Percentiles rank a stretch among this genome's conserved stretches.
Conservation (phyloP, 2,888 invertebrate genomes). For the Caenorhabditis sinica region DNA sequence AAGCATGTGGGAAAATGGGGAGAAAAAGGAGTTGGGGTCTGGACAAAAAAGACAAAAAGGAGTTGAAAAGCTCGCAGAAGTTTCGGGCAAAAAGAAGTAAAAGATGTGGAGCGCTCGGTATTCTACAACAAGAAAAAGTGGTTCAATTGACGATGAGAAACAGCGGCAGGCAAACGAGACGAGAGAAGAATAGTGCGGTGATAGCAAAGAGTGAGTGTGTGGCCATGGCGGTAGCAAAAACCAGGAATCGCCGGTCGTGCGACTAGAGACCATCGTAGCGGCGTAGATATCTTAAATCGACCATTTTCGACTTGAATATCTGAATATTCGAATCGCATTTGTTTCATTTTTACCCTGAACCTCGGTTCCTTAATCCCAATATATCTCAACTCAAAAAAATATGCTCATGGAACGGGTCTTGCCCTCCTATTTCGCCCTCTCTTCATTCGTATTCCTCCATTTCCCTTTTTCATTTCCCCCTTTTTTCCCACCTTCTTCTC, state of each 20-base stretch:
- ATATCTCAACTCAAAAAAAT: no score
- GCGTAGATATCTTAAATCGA: no score
- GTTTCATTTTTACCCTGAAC: no score
- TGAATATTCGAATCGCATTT: no score
- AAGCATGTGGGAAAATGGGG: background rate
- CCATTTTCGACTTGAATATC: no score
- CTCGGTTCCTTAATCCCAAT: no score
- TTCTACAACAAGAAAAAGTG: conserved; percentile 54
- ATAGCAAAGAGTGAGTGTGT: conserved; percentile 59
- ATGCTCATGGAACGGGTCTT: no score
- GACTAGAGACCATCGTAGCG: conserved; percentile 57
- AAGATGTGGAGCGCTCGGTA: conserved; percentile 18
- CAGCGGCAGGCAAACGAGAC: conserved; percentile 30
- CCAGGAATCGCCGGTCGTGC: conserved; percentile 63
- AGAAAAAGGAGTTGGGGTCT: background rate
- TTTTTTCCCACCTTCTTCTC: no score
- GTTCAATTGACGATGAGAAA: conserved; percentile 56
- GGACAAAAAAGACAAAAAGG: background rate
- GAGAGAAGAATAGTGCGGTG: conserved; percentile 47
- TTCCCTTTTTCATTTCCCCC: no score
- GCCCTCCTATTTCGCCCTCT: no score
- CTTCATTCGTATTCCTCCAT: no score
- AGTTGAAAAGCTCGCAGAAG: conserved; percentile 1
- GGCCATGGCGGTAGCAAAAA: conserved; percentile 62
- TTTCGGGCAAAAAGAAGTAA: background rate